These are phyloP conservation scores for Eulemur rufifrons DNA, from an alignment of 2,113 vertebrate species.

Conservation along the genomic window DNA sequence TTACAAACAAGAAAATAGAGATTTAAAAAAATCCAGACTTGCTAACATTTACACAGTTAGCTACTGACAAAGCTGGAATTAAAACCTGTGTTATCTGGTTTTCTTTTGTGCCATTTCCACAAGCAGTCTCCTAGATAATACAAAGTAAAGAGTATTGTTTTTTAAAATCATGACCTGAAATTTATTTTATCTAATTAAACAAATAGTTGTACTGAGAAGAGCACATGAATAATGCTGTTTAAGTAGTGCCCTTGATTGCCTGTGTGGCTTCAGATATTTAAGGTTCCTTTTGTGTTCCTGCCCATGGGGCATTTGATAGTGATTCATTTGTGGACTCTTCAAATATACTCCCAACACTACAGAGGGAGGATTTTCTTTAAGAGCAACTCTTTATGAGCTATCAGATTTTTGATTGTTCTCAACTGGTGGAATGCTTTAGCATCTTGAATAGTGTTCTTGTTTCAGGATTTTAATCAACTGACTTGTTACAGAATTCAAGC, in stretches of 20 bases:
- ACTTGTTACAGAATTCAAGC: background rate
- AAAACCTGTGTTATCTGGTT: slow-evolving; percentile 43
- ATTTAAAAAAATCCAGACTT: background rate
- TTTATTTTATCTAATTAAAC: slow-evolving; percentile 54
- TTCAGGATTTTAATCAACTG: background rate
- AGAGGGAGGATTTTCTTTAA: background rate
- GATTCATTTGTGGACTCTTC: background rate
- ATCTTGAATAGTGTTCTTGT: background rate
- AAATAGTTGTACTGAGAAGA: slow-evolving; percentile 26
- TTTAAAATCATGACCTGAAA: background rate
- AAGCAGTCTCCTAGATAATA: slow-evolving; percentile 47
- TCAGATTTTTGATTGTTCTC: background rate
- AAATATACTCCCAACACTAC: background rate
- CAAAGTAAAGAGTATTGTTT: background rate
- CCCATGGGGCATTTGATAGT: background rate
- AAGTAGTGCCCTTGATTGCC: background rate
- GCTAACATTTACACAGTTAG: slow-evolving; percentile 5
- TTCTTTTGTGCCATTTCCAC: slow-evolving; percentile 29
- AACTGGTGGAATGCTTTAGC: background rate
- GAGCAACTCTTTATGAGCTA: background rate
- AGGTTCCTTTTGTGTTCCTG: background rate
- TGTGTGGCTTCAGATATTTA: background rate
- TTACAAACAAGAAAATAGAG: slow-evolving; percentile 4
- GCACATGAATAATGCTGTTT: background rate
- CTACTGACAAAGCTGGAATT: slow-evolving; percentile 3